Evolutionary conservation across 1,140 invertebrate species (phyloP), one percentile per base, ranked within the genome.

Genomic region (Drosophila parabipectinata): DNA sequence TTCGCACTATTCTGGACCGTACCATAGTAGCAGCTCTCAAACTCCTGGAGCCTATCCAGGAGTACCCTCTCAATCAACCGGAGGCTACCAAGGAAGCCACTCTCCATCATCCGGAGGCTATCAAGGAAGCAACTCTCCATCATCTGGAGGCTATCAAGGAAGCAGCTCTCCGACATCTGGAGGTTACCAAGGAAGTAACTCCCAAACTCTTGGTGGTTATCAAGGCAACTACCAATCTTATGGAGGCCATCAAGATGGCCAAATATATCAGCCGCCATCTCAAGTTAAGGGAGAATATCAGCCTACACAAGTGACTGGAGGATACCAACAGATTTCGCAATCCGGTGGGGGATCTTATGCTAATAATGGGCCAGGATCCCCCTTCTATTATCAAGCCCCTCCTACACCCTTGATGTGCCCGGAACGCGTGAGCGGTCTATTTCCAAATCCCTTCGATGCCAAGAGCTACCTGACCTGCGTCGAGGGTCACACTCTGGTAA

Each of bases 381-480:
- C 44, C 15, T 47, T 12, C 0, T 30, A 15, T 9, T 39, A 68
- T 37, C 10, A 32, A 1, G 44, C 60, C n/a, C 21, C 39, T 0
- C 50, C 73, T n/a, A 9, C 37, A 28, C 47, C 51, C 10, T 12
- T 75, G 6, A 24, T 18, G 15, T 91, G 89, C 14, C 89, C 89
- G 0, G 12, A 45, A 2, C n/a, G 47, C 4, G 73, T 75, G 2
- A 69, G 69, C 45, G 90, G 90, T 0, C 52, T 78, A 3, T 90
- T 73, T 8, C 71, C 80, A 0, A 73, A 91, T 92, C 94, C 94
- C 2, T 92, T 92, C n/a, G 93, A 94, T 45, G 95, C 95, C 58
- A 87, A 79, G 3, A 94, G 95, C 68, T 96, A 94, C 79, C 71
- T 96, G 2, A 94, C 94, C 62, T 96, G 95, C 83, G 82, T 90